These are phyloP conservation scores for Columba livia DNA, from an alignment of 2,113 vertebrate species.

Conservation along the genomic window DNA sequence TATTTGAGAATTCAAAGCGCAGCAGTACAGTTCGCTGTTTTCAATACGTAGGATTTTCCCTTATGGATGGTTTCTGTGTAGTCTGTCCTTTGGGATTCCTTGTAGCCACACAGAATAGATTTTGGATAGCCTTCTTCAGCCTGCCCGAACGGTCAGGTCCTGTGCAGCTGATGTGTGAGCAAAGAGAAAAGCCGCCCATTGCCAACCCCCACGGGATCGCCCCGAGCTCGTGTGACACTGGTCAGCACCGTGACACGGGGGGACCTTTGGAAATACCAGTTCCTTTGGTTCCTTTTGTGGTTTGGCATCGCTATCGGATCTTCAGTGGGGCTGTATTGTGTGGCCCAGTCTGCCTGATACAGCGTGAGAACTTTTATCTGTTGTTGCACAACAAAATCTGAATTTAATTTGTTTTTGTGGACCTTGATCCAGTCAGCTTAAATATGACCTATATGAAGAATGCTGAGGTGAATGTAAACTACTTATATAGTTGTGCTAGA, in stretches of 20 bases:
- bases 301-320: too few species aligned
- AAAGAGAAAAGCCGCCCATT: neutral
- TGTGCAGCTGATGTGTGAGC: neutral
- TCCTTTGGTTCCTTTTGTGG: neutral
- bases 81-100: neutral
- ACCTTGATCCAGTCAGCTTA: neutral
- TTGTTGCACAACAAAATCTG: neutral
- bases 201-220: fast-evolving
- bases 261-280: neutral
- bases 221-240: neutral
- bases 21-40: neutral
- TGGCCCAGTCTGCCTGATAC: neutral
- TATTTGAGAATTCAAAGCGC: neutral
- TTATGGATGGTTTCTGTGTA: neutral
- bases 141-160: neutral
- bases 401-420: neutral
- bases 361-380: neutral
- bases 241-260: neutral
- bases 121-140: neutral
- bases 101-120: neutral
- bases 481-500: neutral
- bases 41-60: neutral
- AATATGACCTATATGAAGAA: neutral
- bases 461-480: neutral
- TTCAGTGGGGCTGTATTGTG: neutral